Base-by-base conservation (phyloP, 2,888 invertebrate species). In the Barypeithes pellucidus region DNA sequence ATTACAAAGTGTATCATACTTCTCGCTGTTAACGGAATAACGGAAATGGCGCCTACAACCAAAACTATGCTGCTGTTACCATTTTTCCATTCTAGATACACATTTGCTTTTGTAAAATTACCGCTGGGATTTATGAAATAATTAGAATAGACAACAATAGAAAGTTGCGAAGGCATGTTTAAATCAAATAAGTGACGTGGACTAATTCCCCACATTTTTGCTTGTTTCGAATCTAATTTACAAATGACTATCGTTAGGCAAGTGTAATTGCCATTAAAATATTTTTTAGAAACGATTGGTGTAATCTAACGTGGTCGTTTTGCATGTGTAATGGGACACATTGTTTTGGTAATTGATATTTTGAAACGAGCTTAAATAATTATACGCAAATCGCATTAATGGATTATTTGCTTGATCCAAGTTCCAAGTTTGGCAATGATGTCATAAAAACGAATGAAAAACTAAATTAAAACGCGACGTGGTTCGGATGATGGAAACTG, bases 151-250 rank as follows among this genome's bases (percentile, higher is more conserved):
- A 52, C 22, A 54, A 39, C 66, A 66, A 52, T 66, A 66, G 45
- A 24, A 54, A 63, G 63, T 63, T 50, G 18, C 20, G 8, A 43
- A 43, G 7, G 43, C 12, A 47, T 20, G 47, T 47, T 43, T 36
- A 63, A 63, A 50, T n/a, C 50, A 50, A 50, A 47, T n/a, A 45
- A 29, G 16, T 39, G 39, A 9, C 11, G 24, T 50, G 63, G 20
- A 50, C 63, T 63, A 63, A 63, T 50, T 63, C 33, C 47, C 50
- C 33, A 50, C 63, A 63, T 63, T 63, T 50, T 50, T 63, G 50
- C 43, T n/a, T 16, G 47, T 16, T 18, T 33, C 12, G 29, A 24
- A 45, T 24, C 33, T 33, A n/a, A 47, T 47, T 50, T 36, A 50
- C 36, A 63, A 62, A 18, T 1, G 9, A 33, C 57, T 9, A 9